phyloP scores from a whole-genome alignment of 1,140 invertebrate species.

The Hesperophylax magnus region DNA sequence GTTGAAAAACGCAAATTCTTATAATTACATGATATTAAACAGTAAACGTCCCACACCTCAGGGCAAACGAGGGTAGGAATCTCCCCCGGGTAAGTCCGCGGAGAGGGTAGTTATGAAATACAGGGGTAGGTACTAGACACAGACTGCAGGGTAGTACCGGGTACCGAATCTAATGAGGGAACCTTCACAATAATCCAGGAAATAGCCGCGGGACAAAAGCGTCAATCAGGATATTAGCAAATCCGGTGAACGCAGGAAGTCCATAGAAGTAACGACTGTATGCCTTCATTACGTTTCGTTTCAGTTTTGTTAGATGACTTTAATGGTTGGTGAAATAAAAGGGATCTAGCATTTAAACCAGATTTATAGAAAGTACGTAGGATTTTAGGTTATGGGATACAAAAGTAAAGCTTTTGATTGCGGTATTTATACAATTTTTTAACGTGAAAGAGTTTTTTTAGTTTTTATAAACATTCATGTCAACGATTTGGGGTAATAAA shows the following conservation, averaged over 20 bases:
- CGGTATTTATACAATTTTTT: no score
- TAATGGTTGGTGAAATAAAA: neutral
- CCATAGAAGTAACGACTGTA: neutral
- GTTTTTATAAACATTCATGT: no score
- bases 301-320: slow-evolving; percentile 23
- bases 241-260: slow-evolving; percentile 50
- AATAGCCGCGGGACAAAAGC: slow-evolving; percentile 56
- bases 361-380: neutral
- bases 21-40: slow-evolving; percentile 40
- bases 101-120: neutral
- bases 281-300: slow-evolving; percentile 27
- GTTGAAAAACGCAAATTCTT: slow-evolving; percentile 33
- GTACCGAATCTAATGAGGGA: slow-evolving; percentile 49
- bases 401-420: no score
- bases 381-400: neutral
- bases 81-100: no score
- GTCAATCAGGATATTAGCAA: slow-evolving; percentile 57
- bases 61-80: neutral
- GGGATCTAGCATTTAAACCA: neutral
- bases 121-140: neutral
- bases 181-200: slow-evolving; percentile 53
- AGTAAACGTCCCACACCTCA: slow-evolving; percentile 37
- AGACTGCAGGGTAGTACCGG: slow-evolving; percentile 10
- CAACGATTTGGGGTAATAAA: no score
- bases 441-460: no score